These are phyloP conservation scores for Micropoecilia bifurca DNA, from an alignment of 2,797 vertebrate genomes.

Conservation along the genomic window DNA sequence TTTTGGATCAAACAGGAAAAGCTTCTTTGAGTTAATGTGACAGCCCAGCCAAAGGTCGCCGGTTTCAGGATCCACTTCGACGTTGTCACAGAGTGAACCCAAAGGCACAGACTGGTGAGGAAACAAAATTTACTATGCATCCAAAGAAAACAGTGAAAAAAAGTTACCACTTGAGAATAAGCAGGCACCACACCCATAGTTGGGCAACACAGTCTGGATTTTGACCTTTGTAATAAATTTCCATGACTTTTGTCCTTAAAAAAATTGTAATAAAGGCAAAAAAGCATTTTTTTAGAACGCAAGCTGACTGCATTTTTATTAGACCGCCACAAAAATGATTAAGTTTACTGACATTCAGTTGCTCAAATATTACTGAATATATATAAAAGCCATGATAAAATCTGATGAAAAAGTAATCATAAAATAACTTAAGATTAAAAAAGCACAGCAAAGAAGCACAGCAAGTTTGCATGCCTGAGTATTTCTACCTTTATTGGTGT, in stretches of 20 bases:
- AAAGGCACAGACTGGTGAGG: slow-evolving; percentile 78
- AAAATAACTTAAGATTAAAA: not conserved
- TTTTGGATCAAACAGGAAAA: slow-evolving; percentile 71
- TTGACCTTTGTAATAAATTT: not conserved
- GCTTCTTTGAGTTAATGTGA: slow-evolving; percentile 84
- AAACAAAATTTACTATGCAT: not conserved
- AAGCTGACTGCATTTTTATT: not conserved
- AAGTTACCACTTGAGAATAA: not conserved
- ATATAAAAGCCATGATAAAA: not conserved
- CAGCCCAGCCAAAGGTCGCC: slow-evolving; percentile 90
- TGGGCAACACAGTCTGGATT: not conserved
- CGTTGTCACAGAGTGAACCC: slow-evolving; percentile 86
- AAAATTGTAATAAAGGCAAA: not conserved
- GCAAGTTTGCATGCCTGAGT: not conserved
- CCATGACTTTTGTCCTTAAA: not conserved
- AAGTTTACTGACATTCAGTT: not conserved
- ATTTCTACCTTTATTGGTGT: slow-evolving; percentile 72
- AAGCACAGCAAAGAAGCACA: not conserved
- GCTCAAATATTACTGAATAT: not conserved
- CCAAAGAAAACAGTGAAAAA: not conserved
- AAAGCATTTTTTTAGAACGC: not conserved
- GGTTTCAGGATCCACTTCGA: slow-evolving; percentile 84
- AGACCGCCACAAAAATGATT: not conserved
- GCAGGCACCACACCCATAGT: not conserved
- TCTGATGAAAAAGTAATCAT: not conserved